Base-by-base conservation (phyloP, 2,797 vertebrate species). In the Diplodus sargus region DNA sequence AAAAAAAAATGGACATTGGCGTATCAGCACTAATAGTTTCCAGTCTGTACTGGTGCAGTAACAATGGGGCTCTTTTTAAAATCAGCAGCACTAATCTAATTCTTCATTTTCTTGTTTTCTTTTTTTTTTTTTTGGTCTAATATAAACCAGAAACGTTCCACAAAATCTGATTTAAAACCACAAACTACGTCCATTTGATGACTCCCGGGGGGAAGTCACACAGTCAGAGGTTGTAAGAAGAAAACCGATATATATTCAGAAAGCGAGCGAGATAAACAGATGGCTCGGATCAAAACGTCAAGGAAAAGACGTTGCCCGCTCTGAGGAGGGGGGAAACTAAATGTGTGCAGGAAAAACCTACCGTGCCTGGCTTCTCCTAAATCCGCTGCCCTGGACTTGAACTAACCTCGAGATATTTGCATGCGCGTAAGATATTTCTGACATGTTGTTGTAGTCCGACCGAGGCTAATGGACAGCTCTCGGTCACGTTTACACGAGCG, bases 391-490 rank as follows among this genome's bases (percentile, higher is more conserved):
- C 49, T 66, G 14, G 47, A 62, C 39, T 43, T 57, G 6, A 12
- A 79, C 43, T n/a, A 61, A 28, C 42, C 47, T 34, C 15, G 4
- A 49, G 20, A 69, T 43, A 56, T 75, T 58, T 76, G 59, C 59
- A 64, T 73, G 42, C 20, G 4, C 14, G 9, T 53, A 61, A 61
- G 22, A 63, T 39, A 18, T 39, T 63, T 75, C 6, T 52, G 58
- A 61, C 81, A 1, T 63, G 70, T 68, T 57, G 42, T 56, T 72
- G 72, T n/a, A n/a, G n/a, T 83, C 80, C 69, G n/a, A 64, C 58
- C 10, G 54, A 60, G 30, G 68, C 73, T 81, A 66, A 87, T 91
- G 84, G 81, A 88, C 87, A 84, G 81, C 88, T 88, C 87, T 83
- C 85, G 83, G 57, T 56, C 79, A 53, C 78, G 78, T 90, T 87